Conservation (phyloP, 1,140 invertebrate genomes). For the Metaphire vulgaris region DNA sequence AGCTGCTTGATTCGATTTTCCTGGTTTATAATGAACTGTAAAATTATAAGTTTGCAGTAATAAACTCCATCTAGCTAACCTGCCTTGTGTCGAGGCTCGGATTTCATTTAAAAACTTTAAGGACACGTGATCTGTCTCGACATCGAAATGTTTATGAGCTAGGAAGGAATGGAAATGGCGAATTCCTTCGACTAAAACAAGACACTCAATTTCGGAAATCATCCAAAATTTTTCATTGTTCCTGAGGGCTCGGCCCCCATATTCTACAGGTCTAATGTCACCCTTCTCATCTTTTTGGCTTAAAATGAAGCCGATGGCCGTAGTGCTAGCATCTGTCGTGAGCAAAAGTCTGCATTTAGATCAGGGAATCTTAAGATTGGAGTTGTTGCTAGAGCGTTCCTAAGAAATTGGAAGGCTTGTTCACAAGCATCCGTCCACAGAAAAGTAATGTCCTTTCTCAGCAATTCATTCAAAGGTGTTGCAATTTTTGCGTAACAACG, state of each 20-base stretch:
- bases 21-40: background rate
- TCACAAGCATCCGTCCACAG: background rate
- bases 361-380: background rate
- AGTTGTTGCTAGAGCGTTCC: background rate
- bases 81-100: background rate
- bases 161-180: background rate
- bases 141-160: background rate
- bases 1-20: background rate
- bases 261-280: background rate
- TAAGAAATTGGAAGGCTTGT: background rate
- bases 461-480: background rate
- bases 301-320: background rate
- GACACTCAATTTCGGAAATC: background rate
- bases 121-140: background rate
- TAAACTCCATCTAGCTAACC: background rate
- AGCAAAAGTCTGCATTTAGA: background rate
- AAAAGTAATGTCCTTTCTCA: background rate
- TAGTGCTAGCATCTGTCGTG: background rate
- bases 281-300: background rate
- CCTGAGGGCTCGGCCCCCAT: background rate
- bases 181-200: background rate
- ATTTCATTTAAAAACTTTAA: background rate
- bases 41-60: background rate
- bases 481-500: background rate
- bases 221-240: background rate